Evolutionary conservation across 2,113 vertebrate genomes (phyloP).

Genomic region (Egretta garzetta): DNA sequence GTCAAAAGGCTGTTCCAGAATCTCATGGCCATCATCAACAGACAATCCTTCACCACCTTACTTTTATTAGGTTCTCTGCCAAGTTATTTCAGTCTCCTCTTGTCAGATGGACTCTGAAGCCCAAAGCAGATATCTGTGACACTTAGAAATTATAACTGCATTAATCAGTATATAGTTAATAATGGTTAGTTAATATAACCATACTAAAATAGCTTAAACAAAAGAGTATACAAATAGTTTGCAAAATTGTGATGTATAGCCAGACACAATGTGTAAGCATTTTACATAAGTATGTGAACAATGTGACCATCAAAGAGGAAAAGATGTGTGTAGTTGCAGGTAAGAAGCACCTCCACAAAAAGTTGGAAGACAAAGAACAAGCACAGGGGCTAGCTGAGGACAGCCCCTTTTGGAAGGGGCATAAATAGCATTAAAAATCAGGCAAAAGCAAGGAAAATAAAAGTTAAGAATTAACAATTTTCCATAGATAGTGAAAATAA

Average conservation of each 20-base stretch:
- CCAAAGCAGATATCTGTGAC: not conserved
- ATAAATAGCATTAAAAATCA: not conserved
- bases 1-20: not conserved
- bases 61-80: not conserved
- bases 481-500: not conserved
- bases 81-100: not conserved
- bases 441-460: not conserved
- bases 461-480: not conserved
- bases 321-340: not conserved
- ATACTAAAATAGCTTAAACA: not conserved
- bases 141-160: not conserved
- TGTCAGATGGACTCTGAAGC: not conserved
- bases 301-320: not conserved
- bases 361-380: not conserved
- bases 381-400: not conserved
- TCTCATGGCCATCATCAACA: not conserved
- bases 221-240: not conserved
- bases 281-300: not conserved
- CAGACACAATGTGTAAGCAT: not conserved
- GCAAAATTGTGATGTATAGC: not conserved
- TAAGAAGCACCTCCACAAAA: not conserved
- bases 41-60: not conserved
- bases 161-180: not conserved
- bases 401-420: fast-evolving
- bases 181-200: not conserved